Base-by-base conservation (phyloP, 2,888 invertebrate genomes). In the Pollenia amentaria region DNA sequence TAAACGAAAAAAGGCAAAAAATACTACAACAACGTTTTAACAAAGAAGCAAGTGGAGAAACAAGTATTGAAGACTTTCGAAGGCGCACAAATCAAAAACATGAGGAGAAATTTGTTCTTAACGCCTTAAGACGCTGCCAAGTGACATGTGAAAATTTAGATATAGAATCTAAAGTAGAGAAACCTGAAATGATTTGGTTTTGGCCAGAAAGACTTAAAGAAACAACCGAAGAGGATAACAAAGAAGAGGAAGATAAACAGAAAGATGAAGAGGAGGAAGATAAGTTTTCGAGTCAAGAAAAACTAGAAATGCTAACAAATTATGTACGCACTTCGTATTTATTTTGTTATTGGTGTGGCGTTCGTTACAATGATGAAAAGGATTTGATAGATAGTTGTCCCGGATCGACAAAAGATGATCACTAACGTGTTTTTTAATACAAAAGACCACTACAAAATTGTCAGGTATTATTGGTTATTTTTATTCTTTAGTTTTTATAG, bases 341-440 rank as follows among this genome's bases (percentile, higher is more conserved):
- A 78, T 97, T 97, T 92, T 97, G 97, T 91, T 95, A 96, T 73
- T 97, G 97, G 96, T 97, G 97, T 94, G 96, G 96, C 12, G 95
- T 95, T 7, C 94, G 94, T 67, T 97, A 95, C 92, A 94, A 95
- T 83, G 95, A 95, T 93, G 93, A 93, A 69, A 93, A 94, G 44
- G 96, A 97, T 91, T 90, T 96, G 85, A 91, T 92, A 64, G 92
- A 93, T 12, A 95, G 94, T 90, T 97, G 97, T 92, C 96, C 96
- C 2, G 97, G 97, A 4, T 92, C 93, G 18, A 94, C 94, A 62
- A 94, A 95, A 90, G 94, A 94, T 89, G 95, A 95, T 87, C 96
- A 97, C 91, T 94, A 89, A 89, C 16, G 70, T 46, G 11, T 3
- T 16, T 16, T 38, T 55, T 12, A 42, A 18, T n/a, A 6, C 10